These are phyloP conservation scores for Nesogale talazaci DNA, from an alignment of 2,113 vertebrate genomes.

Conservation along the genomic window DNA sequence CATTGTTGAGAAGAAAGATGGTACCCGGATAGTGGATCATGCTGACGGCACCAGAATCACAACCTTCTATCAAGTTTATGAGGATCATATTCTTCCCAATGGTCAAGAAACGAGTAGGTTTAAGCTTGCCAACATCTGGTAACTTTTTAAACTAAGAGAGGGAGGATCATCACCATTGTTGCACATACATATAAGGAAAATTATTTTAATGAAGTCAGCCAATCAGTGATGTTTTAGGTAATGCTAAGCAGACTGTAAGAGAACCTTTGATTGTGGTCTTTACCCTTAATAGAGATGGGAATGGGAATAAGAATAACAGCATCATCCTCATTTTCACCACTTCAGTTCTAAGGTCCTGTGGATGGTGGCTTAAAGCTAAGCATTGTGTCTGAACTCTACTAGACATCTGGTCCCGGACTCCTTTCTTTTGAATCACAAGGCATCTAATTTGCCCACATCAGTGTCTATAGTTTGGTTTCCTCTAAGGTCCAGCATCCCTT, in stretches of 20 bases:
- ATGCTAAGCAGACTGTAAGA: background rate
- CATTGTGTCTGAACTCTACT: background rate
- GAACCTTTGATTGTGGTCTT: background rate
- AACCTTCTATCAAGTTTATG: slow-evolving; percentile 86
- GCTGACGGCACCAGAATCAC: slow-evolving; percentile 95
- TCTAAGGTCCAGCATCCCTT: too few relatives aligned
- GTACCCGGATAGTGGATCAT: slow-evolving; percentile 91
- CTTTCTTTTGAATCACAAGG: too few relatives aligned
- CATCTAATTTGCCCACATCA: too few relatives aligned
- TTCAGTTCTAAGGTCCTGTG: background rate
- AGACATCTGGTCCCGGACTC: too few relatives aligned
- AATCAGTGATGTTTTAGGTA: background rate
- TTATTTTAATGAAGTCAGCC: background rate
- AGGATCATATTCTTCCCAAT: slow-evolving; percentile 34
- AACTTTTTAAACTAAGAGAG: background rate
- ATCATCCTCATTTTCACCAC: background rate
- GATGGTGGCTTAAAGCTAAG: background rate
- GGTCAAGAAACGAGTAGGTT: slow-evolving; percentile 79
- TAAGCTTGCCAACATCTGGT: background rate
- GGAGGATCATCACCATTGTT: background rate
- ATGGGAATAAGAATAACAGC: background rate
- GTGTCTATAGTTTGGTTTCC: too few relatives aligned
- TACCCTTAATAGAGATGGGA: background rate
- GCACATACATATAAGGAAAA: background rate
- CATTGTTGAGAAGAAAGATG: slow-evolving; percentile 87